These are phyloP conservation scores for Argya squamiceps DNA, from an alignment of 2,797 vertebrate genomes.

Conservation along the genomic window DNA sequence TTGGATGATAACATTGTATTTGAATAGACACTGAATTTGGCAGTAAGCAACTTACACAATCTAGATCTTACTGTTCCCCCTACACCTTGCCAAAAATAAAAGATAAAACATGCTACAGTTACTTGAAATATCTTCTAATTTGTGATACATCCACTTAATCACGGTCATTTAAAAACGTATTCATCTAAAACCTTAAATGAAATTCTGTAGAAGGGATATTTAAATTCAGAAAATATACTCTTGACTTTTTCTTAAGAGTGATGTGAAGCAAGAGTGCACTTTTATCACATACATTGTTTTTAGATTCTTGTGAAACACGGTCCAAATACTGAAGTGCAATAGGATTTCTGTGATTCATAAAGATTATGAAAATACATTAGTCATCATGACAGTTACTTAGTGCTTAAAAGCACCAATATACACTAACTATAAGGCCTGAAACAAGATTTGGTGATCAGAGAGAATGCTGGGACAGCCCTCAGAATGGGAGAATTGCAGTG, in stretches of 20 bases:
- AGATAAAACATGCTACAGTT: slow-evolving; percentile 20
- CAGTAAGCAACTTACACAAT: slow-evolving; percentile 11
- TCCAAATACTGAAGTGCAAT: neutral
- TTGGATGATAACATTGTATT: neutral
- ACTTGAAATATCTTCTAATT: slow-evolving; percentile 49
- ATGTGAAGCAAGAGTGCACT: neutral
- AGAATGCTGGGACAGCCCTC: neutral
- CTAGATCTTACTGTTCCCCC: slow-evolving; percentile 31
- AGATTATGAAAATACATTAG: neutral
- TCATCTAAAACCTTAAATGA: neutral
- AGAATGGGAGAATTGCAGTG: neutral
- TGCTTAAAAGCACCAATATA: neutral
- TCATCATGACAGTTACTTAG: neutral
- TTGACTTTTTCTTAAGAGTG: neutral
- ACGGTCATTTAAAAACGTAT: neutral
- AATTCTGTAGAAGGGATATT: neutral
- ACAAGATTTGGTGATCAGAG: neutral
- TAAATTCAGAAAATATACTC: neutral
- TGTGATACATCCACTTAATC: slow-evolving; percentile 20
- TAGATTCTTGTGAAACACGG: neutral
- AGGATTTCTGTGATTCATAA: neutral
- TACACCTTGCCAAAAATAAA: slow-evolving; percentile 52
- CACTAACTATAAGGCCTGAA: neutral
- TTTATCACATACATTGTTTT: neutral
- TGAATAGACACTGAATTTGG: slow-evolving; percentile 32